phyloP scores from a whole-genome alignment of 2,797 vertebrate species.

The Loriculus beryllinus region DNA sequence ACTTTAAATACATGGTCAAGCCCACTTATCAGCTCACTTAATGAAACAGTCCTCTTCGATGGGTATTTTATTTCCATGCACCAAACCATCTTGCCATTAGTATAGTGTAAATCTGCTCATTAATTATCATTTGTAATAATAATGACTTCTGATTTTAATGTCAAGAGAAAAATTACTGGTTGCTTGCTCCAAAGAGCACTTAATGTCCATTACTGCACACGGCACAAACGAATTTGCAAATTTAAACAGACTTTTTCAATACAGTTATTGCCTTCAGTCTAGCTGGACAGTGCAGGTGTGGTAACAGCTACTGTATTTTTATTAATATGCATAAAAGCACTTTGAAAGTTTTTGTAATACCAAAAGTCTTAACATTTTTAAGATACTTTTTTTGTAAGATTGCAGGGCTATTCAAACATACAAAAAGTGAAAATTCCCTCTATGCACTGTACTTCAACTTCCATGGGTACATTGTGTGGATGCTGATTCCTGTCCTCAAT shows the following conservation, averaged over 20 bases:
- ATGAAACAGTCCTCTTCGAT: background rate
- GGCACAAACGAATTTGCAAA: background rate
- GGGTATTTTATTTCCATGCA: background rate
- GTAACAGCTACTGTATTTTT: background rate
- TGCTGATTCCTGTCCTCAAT: background rate
- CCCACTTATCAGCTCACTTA: constrained; percentile 11
- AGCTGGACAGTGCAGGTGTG: background rate
- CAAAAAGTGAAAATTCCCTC: background rate
- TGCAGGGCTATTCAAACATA: background rate
- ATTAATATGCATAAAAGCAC: background rate
- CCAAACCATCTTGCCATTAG: background rate
- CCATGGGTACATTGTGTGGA: background rate
- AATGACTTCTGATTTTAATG: constrained; percentile 7
- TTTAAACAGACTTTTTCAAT: constrained; percentile 23
- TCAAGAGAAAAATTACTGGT: constrained; percentile 32
- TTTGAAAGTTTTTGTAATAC: background rate
- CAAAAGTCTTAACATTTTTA: background rate
- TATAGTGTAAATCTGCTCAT: background rate
- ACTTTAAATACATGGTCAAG: background rate
- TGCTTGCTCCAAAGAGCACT: constrained; percentile 14
- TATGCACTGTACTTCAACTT: background rate
- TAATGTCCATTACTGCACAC: background rate
- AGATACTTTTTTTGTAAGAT: background rate
- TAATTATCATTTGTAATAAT: constrained; percentile 8
- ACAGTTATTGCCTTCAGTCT: background rate